Conservation (phyloP, 2,888 invertebrate genomes). For the Tortrix viridana region DNA sequence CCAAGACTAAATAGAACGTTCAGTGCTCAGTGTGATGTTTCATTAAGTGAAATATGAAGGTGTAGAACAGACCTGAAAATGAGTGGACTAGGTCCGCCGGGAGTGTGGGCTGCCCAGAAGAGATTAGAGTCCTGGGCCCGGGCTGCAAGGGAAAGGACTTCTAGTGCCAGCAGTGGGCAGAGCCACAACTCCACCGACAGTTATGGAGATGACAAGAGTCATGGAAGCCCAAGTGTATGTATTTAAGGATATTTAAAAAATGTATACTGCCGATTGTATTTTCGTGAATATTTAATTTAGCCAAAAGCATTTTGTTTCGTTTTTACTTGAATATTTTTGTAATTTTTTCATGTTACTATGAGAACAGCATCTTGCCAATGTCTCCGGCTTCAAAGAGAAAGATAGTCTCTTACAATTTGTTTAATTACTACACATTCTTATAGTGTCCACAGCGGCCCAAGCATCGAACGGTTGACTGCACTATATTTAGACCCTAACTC, state of each 20-base stretch:
- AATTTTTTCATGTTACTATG: too few relatives aligned
- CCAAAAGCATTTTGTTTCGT: too few relatives aligned
- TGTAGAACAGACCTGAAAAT: slow-evolving; percentile 59
- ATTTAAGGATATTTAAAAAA: slow-evolving; percentile 17
- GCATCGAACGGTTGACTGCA: too few relatives aligned
- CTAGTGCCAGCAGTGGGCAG: slow-evolving; percentile 82
- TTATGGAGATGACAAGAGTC: slow-evolving; percentile 78
- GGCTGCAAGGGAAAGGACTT: slow-evolving; percentile 88
- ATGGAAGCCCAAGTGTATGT: slow-evolving; percentile 75
- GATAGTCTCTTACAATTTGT: too few relatives aligned
- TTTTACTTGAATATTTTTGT: too few relatives aligned
- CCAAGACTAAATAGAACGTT: too few relatives aligned
- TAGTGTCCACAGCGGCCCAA: too few relatives aligned
- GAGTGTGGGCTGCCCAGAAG: slow-evolving; percentile 91
- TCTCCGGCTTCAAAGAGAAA: too few relatives aligned
- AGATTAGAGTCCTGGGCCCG: slow-evolving; percentile 90
- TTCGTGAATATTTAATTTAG: too few relatives aligned
- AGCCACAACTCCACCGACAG: slow-evolving; percentile 83
- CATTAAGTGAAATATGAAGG: slow-evolving; percentile 2
- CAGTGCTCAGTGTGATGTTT: slow-evolving; percentile 3
- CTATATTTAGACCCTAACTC: too few relatives aligned
- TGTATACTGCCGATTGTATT: not conserved
- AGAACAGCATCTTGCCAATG: too few relatives aligned
- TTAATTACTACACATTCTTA: too few relatives aligned
- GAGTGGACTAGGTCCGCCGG: slow-evolving; percentile 89